phyloP scores from a whole-genome alignment of 2,113 vertebrate genomes.

The Diphyllodes magnificus region DNA sequence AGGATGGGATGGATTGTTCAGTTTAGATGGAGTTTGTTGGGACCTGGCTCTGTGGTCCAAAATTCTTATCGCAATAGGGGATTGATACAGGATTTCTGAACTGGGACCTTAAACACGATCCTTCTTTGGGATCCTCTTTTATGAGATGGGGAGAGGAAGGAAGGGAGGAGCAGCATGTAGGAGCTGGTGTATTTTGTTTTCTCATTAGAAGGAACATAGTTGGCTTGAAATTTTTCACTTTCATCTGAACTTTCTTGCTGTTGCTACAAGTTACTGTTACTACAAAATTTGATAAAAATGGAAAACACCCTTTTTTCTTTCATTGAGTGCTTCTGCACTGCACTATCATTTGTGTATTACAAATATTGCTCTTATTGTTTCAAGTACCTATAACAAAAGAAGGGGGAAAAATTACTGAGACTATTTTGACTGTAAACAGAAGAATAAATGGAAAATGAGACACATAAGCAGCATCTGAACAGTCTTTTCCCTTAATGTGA shows the following conservation, averaged over 20 bases:
- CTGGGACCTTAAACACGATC: background rate
- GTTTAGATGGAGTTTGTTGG: background rate
- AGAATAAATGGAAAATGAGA: background rate
- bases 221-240: constrained; percentile 18
- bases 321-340: background rate
- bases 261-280: background rate
- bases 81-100: background rate
- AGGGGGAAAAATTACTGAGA: background rate
- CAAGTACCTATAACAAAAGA: background rate
- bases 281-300: background rate
- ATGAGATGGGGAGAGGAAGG: constrained; percentile 51
- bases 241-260: background rate
- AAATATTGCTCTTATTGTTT: background rate
- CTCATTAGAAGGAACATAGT: background rate
- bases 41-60: background rate
- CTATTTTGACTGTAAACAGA: background rate
- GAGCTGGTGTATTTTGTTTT: constrained; percentile 31
- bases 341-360: background rate
- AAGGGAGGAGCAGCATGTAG: constrained; percentile 48
- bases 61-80: background rate
- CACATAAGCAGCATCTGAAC: background rate
- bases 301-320: background rate
- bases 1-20: background rate
- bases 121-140: constrained; percentile 32
- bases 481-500: background rate